Evolutionary conservation across 23 tunicate species (phyloP), one percentile per base, ranked within the genome.

Genomic region (Pegea sp.): DNA sequence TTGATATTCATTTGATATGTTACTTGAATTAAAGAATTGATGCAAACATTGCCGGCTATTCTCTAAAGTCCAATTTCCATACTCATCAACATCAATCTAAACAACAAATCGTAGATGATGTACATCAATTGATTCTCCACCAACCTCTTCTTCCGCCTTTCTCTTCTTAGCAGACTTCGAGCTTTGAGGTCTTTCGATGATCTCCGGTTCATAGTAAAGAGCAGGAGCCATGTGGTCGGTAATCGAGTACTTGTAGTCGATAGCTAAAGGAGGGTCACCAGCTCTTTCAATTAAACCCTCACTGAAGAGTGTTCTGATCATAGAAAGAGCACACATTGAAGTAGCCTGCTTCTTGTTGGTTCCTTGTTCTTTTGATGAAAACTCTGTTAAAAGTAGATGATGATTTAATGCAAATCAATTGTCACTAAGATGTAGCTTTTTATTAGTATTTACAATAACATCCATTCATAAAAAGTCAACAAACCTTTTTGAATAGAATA

Each of bases 31-130:
- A 34, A 77, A 87, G 48, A 63, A 87, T 58, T 77, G 75, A 33
- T 69, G 72, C 34, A 87, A 33, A 2, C 97, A 49, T 31, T 76
- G 86, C 21, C 97, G 74, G 34, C 72, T 62, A 46, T 69, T 61
- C 4, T 87, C 97, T 26, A 70, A 59, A 7, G 79, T 87, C 97
- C 97, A 87, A 42, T 87, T 87, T 13, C 97, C 97, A 60, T 69
- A 62, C 29, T 87, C 87, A 54, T 87, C 97, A 44, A 87, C 52
- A 19, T 59, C 66, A n/a, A n/a, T n/a, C n/a, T n/a, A n/a, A n/a
- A n/a, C n/a, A n/a, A n/a, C n/a, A n/a, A n/a, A n/a, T n/a, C n/a
- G n/a, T n/a, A n/a, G n/a, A n/a, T n/a, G n/a, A n/a, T n/a, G 7
- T 27, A 11, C 38, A 11, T 20, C 7, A 28, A 18, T 8, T 6